These are phyloP conservation scores for Myotis davidii DNA, from an alignment of 2,113 vertebrate species.

Conservation along the genomic window DNA sequence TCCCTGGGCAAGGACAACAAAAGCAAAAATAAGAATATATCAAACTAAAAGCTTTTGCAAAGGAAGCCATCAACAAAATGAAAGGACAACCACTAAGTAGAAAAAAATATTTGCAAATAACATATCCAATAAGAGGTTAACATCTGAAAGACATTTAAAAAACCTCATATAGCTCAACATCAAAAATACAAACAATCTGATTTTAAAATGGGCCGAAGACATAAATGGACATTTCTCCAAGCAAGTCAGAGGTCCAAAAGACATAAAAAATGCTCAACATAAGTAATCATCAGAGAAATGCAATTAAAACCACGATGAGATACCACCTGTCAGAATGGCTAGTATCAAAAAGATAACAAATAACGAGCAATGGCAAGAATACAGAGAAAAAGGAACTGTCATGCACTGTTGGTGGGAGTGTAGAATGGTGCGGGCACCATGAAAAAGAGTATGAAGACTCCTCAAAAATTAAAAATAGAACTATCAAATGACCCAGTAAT, in stretches of 20 bases:
- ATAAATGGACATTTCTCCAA: neutral
- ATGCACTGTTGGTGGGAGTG: neutral
- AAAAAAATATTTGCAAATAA: neutral
- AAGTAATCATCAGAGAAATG: neutral
- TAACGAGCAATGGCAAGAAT: neutral
- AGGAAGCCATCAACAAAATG: neutral
- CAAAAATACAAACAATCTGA: neutral
- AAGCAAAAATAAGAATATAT: neutral
- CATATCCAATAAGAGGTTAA: neutral
- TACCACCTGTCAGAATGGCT: neutral
- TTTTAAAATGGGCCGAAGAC: neutral
- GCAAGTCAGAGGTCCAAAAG: neutral
- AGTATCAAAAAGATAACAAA: neutral
- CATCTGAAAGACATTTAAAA: neutral
- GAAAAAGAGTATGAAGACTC: neutral
- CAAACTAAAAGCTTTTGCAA: neutral
- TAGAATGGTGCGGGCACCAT: neutral
- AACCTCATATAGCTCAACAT: neutral
- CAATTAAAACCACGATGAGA: neutral
- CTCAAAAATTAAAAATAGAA: neutral
- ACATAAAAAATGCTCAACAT: neutral
- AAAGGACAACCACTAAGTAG: neutral
- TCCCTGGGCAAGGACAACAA: neutral
- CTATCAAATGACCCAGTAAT: neutral
- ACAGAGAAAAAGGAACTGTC: neutral